Base-by-base conservation (phyloP, 2,888 invertebrate genomes). In the Melinaea marsaeus region DNA sequence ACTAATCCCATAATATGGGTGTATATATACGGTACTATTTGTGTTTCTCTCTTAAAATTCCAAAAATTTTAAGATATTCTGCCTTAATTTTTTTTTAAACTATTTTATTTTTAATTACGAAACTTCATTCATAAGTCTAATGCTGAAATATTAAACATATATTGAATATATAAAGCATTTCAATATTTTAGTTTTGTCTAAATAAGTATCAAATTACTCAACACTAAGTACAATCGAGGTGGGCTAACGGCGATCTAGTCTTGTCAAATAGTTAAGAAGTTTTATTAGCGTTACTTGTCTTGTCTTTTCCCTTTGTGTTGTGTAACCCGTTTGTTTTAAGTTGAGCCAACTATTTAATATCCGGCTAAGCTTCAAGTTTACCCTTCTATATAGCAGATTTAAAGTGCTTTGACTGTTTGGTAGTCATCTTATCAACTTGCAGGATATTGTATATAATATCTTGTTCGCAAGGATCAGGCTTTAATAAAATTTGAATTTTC, bases 301-400 rank as follows among this genome's bases (percentile, higher is more conserved):
- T 32, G 7, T 51, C 5, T 32, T n/a, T 51, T 51, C 51, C 64
- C 67, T 67, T 66, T 66, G 62, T 42, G 66, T 61, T 57, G 32
- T 56, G 22, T 32, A 55, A 13, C 33, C 74, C 71, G 72, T 74
- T 78, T 76, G 71, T 76, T 71, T 75, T 74, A 78, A 76, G 74
- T 79, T 77, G 77, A 73, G 74, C 73, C 72, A 73, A 74, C 76
- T 79, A 82, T 80, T 77, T 81, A 83, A 84, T 84, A 80, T 79
- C 75, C 72, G 72, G 72, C 67, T 71, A 75, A 74, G 77, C 73
- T 75, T 74, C 67, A 64, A 68, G 69, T 74, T 74, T 77, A 75
- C 77, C 78, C 74, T 73, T 51, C 74, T 78, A 76, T 80, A 75
- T 78, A 42, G 32, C 42, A 59, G 47, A 60, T 55, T 59, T 47